Evolutionary conservation across 1,140 invertebrate species (phyloP).

Genomic region (Bactericera cockerelli): DNA sequence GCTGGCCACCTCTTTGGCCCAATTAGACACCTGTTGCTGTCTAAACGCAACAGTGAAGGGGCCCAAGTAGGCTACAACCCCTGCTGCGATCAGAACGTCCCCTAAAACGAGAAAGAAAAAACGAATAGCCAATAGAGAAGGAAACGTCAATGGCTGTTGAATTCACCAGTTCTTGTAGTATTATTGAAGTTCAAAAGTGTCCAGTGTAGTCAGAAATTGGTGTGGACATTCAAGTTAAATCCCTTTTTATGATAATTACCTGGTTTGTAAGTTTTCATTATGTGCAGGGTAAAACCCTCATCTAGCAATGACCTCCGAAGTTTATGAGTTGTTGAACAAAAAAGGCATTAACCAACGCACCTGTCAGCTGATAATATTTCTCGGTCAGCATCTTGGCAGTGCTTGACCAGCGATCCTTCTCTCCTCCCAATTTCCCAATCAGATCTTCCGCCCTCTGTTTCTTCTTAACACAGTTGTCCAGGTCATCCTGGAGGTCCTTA

Average conservation of each 20-base stretch:
- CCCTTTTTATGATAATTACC: no score
- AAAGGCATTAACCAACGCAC: constrained; percentile 39
- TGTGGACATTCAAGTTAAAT: no score
- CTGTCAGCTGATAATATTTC: constrained; percentile 36
- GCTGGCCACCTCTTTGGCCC: constrained; percentile 47
- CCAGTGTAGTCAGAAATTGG: no score
- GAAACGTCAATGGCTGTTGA: no score
- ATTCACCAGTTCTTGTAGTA: no score
- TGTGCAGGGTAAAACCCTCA: no score
- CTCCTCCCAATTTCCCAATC: constrained; percentile 68
- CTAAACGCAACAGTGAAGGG: constrained; percentile 71
- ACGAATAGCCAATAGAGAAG: not conserved
- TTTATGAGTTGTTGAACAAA: no score
- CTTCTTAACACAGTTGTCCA: constrained; percentile 74
- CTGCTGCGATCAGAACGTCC: constrained; percentile 73
- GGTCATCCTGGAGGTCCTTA: constrained; percentile 40
- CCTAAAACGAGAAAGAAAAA: constrained; percentile 34
- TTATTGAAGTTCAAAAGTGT: no score
- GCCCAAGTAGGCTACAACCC: constrained; percentile 78
- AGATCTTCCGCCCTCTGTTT: constrained; percentile 83
- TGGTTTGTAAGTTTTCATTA: no score
- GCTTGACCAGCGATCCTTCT: constrained; percentile 65
- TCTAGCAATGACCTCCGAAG: no score
- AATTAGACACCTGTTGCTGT: constrained; percentile 47
- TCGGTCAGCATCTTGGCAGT: constrained; percentile 57